A percentile compares a stretch with the other conserved stretches of the same genome.
phyloP scores from a whole-genome alignment of 2,888 invertebrate species.

The Bimastos eiseni region DNA sequence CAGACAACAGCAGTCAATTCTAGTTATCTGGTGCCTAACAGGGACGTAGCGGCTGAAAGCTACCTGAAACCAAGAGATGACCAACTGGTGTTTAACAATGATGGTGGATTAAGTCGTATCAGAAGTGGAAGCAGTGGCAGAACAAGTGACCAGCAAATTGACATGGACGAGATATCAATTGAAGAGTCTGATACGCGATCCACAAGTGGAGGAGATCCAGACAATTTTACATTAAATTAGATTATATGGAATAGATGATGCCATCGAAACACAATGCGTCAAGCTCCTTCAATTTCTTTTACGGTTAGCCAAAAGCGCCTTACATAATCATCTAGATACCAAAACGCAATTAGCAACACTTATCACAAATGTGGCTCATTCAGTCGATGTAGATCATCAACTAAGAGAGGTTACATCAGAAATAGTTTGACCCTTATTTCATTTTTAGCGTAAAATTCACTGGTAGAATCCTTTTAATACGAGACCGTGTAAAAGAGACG shows the following conservation, averaged over 20 bases:
- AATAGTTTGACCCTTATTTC: too few species aligned
- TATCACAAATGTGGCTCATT: too few species aligned
- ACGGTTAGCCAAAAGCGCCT: neutral
- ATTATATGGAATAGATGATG: too few species aligned
- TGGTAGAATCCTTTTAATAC: neutral
- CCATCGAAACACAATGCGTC: too few species aligned
- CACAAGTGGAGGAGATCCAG: neutral
- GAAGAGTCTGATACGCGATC: too few species aligned
- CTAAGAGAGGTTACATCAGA: too few species aligned
- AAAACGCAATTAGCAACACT: too few species aligned
- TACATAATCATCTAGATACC: neutral
- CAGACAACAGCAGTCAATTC: neutral
- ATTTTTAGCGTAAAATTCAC: too few species aligned
- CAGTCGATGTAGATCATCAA: too few species aligned
- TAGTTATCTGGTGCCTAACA: neutral
- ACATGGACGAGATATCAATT: neutral
- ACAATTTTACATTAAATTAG: neutral
- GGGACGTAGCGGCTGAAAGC: neutral
- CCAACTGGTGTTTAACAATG: neutral
- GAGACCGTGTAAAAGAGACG: neutral
- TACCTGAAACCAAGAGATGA: neutral
- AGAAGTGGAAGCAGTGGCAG: neutral
- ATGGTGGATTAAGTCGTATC: neutral
- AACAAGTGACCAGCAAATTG: neutral
- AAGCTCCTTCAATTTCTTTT: neutral